Percentiles rank a stretch among this genome's conserved stretches.
These are phyloP conservation scores for Hylyphantes graminicola DNA, from an alignment of 1,140 invertebrate genomes.

Conservation along the genomic window DNA sequence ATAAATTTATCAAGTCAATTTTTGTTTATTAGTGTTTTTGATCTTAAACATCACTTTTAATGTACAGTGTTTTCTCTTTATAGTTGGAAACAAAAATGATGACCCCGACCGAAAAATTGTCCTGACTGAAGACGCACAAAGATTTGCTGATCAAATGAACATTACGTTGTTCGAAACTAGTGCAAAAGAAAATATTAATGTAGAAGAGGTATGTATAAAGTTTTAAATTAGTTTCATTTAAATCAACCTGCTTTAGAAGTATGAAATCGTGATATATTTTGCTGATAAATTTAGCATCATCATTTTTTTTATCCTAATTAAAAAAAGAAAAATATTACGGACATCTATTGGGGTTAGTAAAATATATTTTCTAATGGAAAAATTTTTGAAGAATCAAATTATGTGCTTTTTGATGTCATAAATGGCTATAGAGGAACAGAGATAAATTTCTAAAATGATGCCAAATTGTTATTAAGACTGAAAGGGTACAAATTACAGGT, in stretches of 20 bases:
- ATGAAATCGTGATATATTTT: constrained; percentile 3
- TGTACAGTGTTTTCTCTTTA: constrained; percentile 65
- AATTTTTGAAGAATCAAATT: too few species aligned
- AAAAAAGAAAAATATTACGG: too few species aligned
- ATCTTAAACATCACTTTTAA: background rate
- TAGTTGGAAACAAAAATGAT: constrained; percentile 99
- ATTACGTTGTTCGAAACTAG: constrained; percentile 98
- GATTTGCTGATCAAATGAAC: constrained; percentile 96
- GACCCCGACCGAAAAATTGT: constrained; percentile 97
- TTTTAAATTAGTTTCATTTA: background rate
- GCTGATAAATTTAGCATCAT: background rate
- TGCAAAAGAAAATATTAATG: constrained; percentile 98
- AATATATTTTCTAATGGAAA: too few species aligned
- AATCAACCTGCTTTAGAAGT: background rate
- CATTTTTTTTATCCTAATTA: too few species aligned
- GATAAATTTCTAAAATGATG: too few species aligned
- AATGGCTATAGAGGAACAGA: too few species aligned
- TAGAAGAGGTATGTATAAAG: constrained; percentile 80
- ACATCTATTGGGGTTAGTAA: too few species aligned
- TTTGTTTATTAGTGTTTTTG: background rate
- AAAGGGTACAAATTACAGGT: too few species aligned
- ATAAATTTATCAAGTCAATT: background rate
- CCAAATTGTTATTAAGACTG: too few species aligned
- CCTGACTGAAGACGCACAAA: constrained; percentile 94
- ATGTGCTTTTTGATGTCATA: too few species aligned